Evolutionary conservation across 2,797 vertebrate genomes (phyloP), one percentile per base, ranked within the genome.

Genomic region (Pelodytes ibericus): DNA sequence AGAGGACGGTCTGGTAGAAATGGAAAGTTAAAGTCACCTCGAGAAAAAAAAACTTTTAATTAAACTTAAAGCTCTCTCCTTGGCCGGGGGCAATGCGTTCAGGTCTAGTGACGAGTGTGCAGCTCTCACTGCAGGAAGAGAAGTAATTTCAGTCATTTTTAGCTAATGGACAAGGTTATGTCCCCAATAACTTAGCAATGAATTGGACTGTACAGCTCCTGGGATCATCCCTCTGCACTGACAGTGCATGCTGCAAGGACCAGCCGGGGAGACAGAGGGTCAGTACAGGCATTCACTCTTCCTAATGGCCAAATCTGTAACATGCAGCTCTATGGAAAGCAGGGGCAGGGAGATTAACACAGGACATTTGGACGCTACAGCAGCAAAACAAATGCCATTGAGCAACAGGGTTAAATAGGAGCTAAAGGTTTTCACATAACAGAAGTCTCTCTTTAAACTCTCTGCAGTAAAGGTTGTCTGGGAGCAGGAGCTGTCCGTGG

Each of bases 21-120:
- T 26, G 25, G 29, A 22, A 58, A 51, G 75, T 60, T 65, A 72
- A 79, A 86, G 88, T 90, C 90, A 90, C 84, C 85, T 86, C 83
- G 80, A 84, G 86, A n/a, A 91, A 64, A 58, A 44, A 47, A 57
- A 91, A 88, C 83, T 90, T 93, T 92, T 91, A 91, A 92, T 92
- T 90, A 90, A 91, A 91, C 81, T 87, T 92, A 89, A 86, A 92
- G 86, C 88, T 83, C 84, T 71, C 83, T 71, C 71, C 71, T 87
- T 83, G 77, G 80, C 82, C 82, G 84, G 86, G 88, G 66, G 82
- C 81, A 68, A 79, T 81, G 57, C 82, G 82, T 66, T 56, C 71
- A 78, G 80, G 79, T 81, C 74, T 58, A 79, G 81, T 72, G 67
- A 75, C 78, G 81, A 83, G 81, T 49, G 56, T 78, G 66, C 49